Evolutionary conservation across 2,113 vertebrate genomes (phyloP).

Genomic region (Cervus canadensis): DNA sequence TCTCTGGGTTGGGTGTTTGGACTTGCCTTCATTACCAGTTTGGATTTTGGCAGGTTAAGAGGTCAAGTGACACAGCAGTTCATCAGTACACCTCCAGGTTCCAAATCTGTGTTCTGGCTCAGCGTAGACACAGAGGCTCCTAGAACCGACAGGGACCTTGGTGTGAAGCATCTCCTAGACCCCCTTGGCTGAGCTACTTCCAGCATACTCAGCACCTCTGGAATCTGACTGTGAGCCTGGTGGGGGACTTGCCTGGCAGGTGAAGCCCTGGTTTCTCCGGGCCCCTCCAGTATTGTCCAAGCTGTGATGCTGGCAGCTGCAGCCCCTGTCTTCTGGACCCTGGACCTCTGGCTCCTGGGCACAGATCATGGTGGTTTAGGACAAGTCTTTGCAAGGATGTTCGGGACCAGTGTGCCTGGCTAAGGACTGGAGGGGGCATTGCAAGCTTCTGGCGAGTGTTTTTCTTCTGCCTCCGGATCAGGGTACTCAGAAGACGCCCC

Average conservation of each 20-base stretch:
- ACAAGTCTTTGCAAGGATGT: background rate
- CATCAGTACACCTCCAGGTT: background rate
- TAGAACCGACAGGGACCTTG: background rate
- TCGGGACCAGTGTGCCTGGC: background rate
- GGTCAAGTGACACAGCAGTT: background rate
- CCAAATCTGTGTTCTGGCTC: background rate
- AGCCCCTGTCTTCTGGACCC: background rate
- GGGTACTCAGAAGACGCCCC: background rate
- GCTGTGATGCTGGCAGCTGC: background rate
- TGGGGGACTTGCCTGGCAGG: background rate
- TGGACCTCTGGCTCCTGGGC: background rate
- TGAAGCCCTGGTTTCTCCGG: background rate
- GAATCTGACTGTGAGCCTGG: background rate
- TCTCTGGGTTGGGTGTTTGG: background rate
- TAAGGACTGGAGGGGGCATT: background rate
- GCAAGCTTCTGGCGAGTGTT: background rate
- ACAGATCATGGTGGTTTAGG: background rate
- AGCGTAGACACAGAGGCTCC: accelerated
- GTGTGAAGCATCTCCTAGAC: background rate
- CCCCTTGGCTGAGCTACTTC: background rate
- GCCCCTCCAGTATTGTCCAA: no score
- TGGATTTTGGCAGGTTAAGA: background rate
- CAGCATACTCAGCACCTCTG: accelerated
- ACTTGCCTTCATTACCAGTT: background rate
- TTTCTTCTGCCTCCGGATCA: background rate